These are phyloP conservation scores for Aramus guarauna DNA, from an alignment of 2,113 vertebrate species.

Conservation along the genomic window DNA sequence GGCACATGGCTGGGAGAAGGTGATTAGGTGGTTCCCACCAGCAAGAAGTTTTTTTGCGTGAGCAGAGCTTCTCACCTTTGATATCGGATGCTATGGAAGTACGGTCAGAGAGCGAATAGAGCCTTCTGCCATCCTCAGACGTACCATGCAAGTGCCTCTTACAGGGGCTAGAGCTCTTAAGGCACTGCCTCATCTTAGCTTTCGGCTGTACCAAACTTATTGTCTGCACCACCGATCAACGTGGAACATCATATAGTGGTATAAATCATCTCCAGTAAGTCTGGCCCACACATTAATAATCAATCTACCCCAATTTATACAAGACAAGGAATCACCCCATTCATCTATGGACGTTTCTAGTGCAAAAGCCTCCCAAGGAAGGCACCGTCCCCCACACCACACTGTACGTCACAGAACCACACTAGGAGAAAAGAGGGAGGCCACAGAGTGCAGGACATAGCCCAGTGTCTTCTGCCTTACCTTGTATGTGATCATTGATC, in stretches of 20 bases:
- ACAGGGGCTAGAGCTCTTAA: not conserved
- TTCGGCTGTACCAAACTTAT: not conserved
- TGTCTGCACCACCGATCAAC: not conserved
- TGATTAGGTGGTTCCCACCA: not conserved
- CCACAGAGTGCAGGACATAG: not conserved
- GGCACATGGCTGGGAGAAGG: not conserved
- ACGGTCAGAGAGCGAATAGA: not conserved
- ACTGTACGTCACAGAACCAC: not conserved
- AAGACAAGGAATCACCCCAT: not conserved
- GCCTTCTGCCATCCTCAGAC: not conserved
- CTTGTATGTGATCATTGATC: constrained; percentile 72
- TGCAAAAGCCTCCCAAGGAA: not conserved
- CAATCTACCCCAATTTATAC: not conserved
- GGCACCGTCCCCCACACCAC: not conserved
- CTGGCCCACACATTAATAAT: not conserved
- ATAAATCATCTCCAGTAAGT: not conserved
- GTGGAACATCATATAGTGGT: not conserved
- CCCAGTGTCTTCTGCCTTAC: constrained; percentile 35
- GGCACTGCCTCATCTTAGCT: not conserved
- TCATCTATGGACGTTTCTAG: not conserved
- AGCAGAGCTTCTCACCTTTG: not conserved
- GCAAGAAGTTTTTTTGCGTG: not conserved
- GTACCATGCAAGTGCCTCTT: not conserved
- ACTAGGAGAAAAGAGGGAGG: not conserved
- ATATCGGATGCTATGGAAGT: not conserved